Evolutionary conservation across 2,797 vertebrate species (phyloP).

Genomic region (Tokudaia muenninki): DNA sequence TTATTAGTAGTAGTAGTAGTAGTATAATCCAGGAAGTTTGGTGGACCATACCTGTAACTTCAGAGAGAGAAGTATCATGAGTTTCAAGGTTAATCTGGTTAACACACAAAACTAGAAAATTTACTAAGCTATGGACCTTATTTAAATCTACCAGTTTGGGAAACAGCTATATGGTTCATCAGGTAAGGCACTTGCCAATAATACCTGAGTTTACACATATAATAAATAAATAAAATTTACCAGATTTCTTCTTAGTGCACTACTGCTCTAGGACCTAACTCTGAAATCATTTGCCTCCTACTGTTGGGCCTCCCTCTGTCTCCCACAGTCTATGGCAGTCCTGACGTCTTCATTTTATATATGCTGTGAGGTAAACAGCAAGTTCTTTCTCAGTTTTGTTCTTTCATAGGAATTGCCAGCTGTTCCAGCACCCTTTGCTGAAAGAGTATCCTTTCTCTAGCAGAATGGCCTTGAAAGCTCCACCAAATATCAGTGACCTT

Average conservation of each 20-base stretch:
- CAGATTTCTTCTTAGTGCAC: background rate
- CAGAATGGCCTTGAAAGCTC: background rate
- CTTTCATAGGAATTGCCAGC: background rate
- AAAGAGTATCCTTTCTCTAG: background rate
- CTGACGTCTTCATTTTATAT: background rate
- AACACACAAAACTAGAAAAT: background rate
- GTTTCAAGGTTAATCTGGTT: background rate
- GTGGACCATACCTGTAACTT: background rate
- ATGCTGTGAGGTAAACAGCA: background rate
- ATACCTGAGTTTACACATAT: background rate
- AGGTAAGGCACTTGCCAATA: background rate
- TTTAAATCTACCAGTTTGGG: background rate
- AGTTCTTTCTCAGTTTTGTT: background rate
- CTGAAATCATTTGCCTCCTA: background rate
- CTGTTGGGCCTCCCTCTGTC: background rate
- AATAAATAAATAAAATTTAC: background rate
- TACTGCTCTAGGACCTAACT: background rate
- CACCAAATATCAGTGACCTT: background rate
- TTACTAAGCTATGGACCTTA: constrained; percentile 2
- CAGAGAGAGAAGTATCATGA: background rate
- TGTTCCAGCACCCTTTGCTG: background rate
- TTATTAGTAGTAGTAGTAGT: background rate
- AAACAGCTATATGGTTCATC: too few species aligned
- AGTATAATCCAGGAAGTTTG: background rate
- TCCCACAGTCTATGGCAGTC: background rate